Conservation (phyloP, 2,888 invertebrate genomes). For the Bellardia pandia region DNA sequence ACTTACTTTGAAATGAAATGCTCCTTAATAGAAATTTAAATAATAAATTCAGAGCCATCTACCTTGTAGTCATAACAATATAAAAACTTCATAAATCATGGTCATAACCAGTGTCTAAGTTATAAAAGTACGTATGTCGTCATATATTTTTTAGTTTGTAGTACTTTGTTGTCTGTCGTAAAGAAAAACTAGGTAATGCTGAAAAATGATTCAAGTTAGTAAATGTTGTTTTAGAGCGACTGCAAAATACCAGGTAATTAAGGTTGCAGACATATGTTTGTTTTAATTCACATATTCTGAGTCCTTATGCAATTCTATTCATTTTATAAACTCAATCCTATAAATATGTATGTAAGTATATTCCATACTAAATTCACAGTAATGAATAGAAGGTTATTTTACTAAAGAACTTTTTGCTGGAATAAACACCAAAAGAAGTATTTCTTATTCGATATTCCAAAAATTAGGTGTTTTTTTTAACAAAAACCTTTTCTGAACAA, state of each 20-base stretch:
- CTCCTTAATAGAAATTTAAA: conserved; percentile 26
- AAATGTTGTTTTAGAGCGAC: not conserved
- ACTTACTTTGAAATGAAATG: conserved; percentile 15
- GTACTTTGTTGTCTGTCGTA: not conserved
- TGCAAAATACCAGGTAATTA: not conserved
- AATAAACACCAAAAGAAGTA: too few species aligned
- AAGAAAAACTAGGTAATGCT: not conserved
- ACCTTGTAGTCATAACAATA: conserved; percentile 35
- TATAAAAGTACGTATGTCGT: not conserved
- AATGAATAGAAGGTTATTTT: too few species aligned
- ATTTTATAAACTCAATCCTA: too few species aligned
- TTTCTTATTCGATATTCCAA: too few species aligned
- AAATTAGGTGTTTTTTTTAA: too few species aligned
- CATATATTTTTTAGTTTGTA: not conserved
- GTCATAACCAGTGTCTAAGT: conserved; percentile 7
- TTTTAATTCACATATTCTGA: too few species aligned
- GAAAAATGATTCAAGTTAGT: not conserved
- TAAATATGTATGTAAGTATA: too few species aligned
- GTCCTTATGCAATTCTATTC: too few species aligned
- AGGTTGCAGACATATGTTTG: too few species aligned
- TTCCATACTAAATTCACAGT: too few species aligned
- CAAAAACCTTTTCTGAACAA: too few species aligned
- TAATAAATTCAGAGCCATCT: conserved; percentile 35
- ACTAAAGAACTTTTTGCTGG: too few species aligned
- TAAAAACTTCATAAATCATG: conserved; percentile 46